Base-by-base conservation (phyloP, 1,140 invertebrate species). In the Solenopsis invicta region DNA sequence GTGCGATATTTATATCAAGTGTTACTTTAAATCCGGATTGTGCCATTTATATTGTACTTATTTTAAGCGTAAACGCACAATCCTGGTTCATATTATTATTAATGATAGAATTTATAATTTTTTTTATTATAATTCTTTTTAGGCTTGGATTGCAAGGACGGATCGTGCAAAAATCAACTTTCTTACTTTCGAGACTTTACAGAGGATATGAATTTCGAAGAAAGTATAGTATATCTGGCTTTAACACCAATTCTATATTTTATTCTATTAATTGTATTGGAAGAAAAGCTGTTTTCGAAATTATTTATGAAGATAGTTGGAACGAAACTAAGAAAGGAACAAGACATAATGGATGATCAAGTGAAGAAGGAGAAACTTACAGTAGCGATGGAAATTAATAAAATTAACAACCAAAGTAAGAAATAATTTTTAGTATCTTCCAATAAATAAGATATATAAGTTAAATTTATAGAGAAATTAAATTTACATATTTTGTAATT, bases 321-420 rank as follows among this genome's bases (percentile, higher is more conserved):
- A 12, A 72, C 81, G 3, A 91, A 92, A 12, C 77, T 91, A 16
- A 90, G 77, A 72, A 80, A 52, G 1, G 59, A 24, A 0, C 64
- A 45, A 41, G 45, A 87, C 4, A 81, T 59, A 10, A 93, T 91
- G 67, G 94, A 95, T 12, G 95, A 95, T 54, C 91, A 95, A 90
- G 95, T 95, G 0, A 93, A 93, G 74, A 88, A 92, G 29, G 95
- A 95, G 69, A 95, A 94, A 37, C 88, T 92, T 21, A 69, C 91
- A 9, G 92, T 94, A 34, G 91, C 92, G 54, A 41, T 89, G 37
- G 94, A 95, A 87, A 89, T 94, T 0, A 90, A 80, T 18, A 95
- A 93, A 89, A 56, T 93, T 10, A 87, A 86, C 61, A 92, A 77
- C 13, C 88, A 76, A 67, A 85, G 94, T 94, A 85, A 82, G 24